Evolutionary conservation across 2,797 vertebrate genomes (phyloP).

Genomic region (Pseudotriccus pelzelni): DNA sequence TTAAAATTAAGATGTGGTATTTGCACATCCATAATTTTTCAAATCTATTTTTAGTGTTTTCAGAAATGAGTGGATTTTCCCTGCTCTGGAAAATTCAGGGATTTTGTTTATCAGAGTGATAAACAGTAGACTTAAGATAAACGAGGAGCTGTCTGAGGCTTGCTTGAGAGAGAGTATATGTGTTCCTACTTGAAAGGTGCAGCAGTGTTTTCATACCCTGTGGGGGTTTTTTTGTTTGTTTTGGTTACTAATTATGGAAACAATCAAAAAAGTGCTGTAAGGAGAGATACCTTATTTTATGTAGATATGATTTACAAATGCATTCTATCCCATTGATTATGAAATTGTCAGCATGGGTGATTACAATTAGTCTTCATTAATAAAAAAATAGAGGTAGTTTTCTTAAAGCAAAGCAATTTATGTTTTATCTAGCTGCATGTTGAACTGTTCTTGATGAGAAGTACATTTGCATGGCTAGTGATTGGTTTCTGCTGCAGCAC

Average conservation of each 20-base stretch:
- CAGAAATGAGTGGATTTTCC: not conserved
- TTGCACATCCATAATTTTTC: not conserved
- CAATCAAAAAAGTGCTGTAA: not conserved
- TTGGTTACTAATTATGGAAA: not conserved
- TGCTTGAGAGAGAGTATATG: not conserved
- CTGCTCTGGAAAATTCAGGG: not conserved
- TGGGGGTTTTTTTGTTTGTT: not conserved
- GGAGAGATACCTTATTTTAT: not conserved
- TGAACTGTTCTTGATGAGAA: not conserved
- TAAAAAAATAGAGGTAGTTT: not conserved
- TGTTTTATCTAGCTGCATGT: not conserved
- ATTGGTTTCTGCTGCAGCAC: not conserved
- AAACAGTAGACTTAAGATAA: not conserved
- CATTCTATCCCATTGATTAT: not conserved
- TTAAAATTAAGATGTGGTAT: not conserved
- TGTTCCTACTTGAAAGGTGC: not conserved
- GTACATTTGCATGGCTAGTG: rapidly evolving
- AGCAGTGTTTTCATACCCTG: not conserved
- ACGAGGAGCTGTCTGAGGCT: not conserved
- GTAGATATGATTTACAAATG: not conserved
- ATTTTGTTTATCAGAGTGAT: not conserved
- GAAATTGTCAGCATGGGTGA: not conserved
- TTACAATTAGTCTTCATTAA: not conserved
- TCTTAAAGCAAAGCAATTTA: not conserved
- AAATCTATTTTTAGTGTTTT: not conserved